Percentiles rank a stretch among this genome's conserved stretches.
These are phyloP conservation scores for Acipenser transmontanus DNA, from an alignment of 2,797 vertebrate genomes.

Conservation along the genomic window DNA sequence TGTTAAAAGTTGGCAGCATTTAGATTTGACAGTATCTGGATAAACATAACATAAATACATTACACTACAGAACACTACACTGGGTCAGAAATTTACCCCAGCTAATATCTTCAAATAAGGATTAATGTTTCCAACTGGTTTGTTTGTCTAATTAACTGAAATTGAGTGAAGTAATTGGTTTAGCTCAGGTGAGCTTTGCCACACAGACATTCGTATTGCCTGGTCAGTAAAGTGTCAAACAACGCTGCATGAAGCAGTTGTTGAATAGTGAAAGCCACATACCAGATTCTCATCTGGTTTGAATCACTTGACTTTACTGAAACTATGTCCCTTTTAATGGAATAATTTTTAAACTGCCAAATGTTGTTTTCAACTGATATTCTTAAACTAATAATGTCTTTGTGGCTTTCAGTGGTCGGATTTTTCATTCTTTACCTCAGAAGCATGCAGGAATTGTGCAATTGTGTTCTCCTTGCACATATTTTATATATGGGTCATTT, in stretches of 20 bases:
- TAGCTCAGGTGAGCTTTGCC: slow-evolving; percentile 40
- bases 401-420: slow-evolving; percentile 30
- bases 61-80: no score
- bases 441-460: slow-evolving; percentile 39
- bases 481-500: no score
- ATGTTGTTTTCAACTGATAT: slow-evolving; percentile 29
- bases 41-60: no score
- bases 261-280: slow-evolving; percentile 22
- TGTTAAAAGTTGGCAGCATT: no score
- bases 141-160: slow-evolving; percentile 1
- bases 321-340: slow-evolving; percentile 46
- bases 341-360: slow-evolving; percentile 48
- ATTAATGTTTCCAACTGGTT: no score
- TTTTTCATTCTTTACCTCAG: slow-evolving; percentile 31
- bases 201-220: slow-evolving; percentile 23
- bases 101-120: no score
- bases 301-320: slow-evolving; percentile 49
- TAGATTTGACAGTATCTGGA: no score
- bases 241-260: slow-evolving; percentile 34
- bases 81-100: no score
- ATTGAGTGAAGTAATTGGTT: slow-evolving; percentile 41
- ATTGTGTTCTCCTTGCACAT: slow-evolving; percentile 26
- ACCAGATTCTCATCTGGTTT: slow-evolving; percentile 65
- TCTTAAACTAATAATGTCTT: slow-evolving; percentile 43
- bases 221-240: slow-evolving; percentile 29